phyloP scores from a whole-genome alignment of 2,113 vertebrate species.

The Ia io region DNA sequence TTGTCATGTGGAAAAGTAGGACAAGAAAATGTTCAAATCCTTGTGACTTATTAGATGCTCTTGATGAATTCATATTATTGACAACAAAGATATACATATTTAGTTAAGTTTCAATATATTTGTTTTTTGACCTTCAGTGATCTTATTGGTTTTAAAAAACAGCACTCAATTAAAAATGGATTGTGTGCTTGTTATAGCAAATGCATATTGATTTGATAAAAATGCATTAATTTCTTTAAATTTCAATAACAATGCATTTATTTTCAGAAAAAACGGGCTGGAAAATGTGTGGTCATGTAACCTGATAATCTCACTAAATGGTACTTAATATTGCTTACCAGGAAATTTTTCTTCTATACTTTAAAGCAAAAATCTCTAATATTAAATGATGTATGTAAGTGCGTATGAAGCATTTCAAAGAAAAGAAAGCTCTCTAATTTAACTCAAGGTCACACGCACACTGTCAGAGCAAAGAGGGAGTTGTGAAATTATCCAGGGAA shows the following conservation, averaged over 20 bases:
- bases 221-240: conserved; percentile 54
- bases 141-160: conserved; percentile 66
- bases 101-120: conserved; percentile 29
- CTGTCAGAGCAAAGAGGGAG: conserved; percentile 58
- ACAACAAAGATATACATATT: background rate
- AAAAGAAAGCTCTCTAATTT: conserved; percentile 49
- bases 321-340: conserved; percentile 44
- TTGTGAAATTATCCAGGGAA: conserved; percentile 67
- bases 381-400: conserved; percentile 22
- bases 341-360: background rate
- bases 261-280: conserved; percentile 63
- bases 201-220: conserved; percentile 68
- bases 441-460: conserved; percentile 52
- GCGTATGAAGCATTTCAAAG: conserved; percentile 22
- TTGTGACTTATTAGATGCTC: background rate
- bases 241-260: conserved; percentile 59
- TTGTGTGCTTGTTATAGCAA: conserved; percentile 59
- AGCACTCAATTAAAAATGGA: conserved; percentile 49
- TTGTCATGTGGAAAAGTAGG: conserved; percentile 23
- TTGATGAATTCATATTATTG: background rate
- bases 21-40: conserved; percentile 4
- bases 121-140: conserved; percentile 49
- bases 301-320: conserved; percentile 45
- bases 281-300: conserved; percentile 30
- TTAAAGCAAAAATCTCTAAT: conserved; percentile 28